These are phyloP conservation scores for Syritta pipiens DNA, from an alignment of 2,888 invertebrate species.

Conservation along the genomic window DNA sequence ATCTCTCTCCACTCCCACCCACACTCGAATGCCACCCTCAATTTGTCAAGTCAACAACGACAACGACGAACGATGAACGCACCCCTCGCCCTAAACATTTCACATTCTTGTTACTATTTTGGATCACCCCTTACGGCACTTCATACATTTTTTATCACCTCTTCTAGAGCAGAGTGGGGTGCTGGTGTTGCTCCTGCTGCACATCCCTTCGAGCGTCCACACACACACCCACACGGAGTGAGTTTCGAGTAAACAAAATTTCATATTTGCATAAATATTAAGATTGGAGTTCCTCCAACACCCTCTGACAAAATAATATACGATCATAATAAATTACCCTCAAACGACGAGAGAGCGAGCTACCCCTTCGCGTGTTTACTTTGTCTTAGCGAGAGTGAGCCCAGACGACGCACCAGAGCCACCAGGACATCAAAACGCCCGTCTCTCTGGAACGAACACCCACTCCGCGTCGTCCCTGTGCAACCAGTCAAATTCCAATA, in stretches of 20 bases:
- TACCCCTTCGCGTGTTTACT: slow-evolving; percentile 19
- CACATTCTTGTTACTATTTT: slow-evolving; percentile 33
- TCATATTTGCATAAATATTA: slow-evolving; percentile 69
- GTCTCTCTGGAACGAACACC: too few species aligned
- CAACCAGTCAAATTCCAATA: slow-evolving; percentile 64
- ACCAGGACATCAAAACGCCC: too few species aligned
- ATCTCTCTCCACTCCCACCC: too few species aligned
- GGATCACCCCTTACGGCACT: slow-evolving; percentile 53
- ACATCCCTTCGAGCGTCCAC: too few species aligned
- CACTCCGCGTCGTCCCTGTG: too few species aligned
- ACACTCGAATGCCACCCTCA: slow-evolving; percentile 61
- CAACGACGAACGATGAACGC: slow-evolving; percentile 50
- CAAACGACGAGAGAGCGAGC: slow-evolving; percentile 48
- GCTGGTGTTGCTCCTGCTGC: too few species aligned
- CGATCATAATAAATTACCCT: slow-evolving; percentile 66
- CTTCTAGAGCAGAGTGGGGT: slow-evolving; percentile 20
- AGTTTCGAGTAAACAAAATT: slow-evolving; percentile 66
- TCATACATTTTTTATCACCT: slow-evolving; percentile 67
- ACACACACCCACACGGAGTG: too few species aligned
- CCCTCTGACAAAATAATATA: slow-evolving; percentile 50
- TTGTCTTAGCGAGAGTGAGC: slow-evolving; percentile 39
- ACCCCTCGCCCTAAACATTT: too few species aligned
- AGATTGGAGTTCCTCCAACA: slow-evolving; percentile 48
- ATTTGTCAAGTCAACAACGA: slow-evolving; percentile 69
- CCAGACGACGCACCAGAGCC: slow-evolving; percentile 1